Percentiles rank a stretch among this genome's conserved stretches.
These are phyloP conservation scores for Cephus rjabovi DNA, from an alignment of 2,888 invertebrate genomes.

Conservation along the genomic window DNA sequence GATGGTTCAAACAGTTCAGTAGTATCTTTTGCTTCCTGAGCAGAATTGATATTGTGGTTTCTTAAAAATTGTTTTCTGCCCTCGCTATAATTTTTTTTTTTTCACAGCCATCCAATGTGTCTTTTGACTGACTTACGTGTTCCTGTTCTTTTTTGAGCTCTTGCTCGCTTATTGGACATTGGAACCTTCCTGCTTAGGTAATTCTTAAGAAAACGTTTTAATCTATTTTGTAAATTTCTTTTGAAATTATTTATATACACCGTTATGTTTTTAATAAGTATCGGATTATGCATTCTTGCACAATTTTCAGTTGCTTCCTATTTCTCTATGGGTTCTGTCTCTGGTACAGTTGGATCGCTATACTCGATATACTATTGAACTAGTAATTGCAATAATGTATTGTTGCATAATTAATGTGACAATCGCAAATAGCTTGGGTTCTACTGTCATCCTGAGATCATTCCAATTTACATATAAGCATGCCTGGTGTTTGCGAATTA, in stretches of 20 bases:
- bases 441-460: not conserved
- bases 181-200: not conserved
- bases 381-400: not conserved
- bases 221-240: not conserved
- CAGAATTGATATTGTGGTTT: not conserved
- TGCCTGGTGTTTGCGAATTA: not conserved
- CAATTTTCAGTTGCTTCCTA: not conserved
- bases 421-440: not conserved
- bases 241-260: not conserved
- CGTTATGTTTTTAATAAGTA: not conserved
- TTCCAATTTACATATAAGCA: not conserved
- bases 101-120: not conserved
- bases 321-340: not conserved
- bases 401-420: not conserved
- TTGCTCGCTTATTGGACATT: not conserved
- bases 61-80: not conserved
- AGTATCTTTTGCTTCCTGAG: slow-evolving; percentile 14
- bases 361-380: not conserved
- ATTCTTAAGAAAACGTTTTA: not conserved
- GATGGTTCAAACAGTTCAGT: slow-evolving; percentile 30
- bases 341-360: not conserved
- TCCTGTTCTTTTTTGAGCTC: not conserved
- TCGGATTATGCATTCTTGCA: no score
- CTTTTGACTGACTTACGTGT: not conserved
- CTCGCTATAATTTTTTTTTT: not conserved